Percentiles rank a stretch among this genome's conserved stretches.
phyloP scores from a whole-genome alignment of 2,113 vertebrate species.

The Python bivittatus region DNA sequence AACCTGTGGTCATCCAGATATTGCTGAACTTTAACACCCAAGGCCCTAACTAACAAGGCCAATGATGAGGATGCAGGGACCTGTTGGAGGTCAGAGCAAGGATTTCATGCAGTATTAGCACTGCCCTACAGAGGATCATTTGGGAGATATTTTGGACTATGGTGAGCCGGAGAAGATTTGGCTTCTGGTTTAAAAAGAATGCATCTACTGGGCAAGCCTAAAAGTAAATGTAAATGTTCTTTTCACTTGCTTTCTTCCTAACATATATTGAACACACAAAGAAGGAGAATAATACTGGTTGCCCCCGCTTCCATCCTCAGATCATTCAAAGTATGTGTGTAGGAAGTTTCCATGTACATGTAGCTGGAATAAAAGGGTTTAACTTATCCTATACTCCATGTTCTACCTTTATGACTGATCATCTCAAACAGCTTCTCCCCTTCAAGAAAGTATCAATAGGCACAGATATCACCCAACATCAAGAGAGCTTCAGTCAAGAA shows the following conservation, averaged over 20 bases:
- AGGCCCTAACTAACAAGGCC: neutral
- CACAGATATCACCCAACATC: neutral
- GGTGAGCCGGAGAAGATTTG: neutral
- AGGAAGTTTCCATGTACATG: neutral
- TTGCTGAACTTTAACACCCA: neutral
- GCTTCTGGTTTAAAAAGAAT: neutral
- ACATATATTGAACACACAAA: neutral
- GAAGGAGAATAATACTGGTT: neutral
- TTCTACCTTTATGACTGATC: neutral
- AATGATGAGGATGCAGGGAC: neutral
- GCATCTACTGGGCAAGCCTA: neutral
- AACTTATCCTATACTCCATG: neutral
- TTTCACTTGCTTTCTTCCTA: neutral
- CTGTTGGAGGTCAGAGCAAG: neutral
- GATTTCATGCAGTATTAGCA: neutral
- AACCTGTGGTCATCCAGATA: neutral
- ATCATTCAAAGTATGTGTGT: neutral
- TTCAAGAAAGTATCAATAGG: neutral
- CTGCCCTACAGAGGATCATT: neutral
- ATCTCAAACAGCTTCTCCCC: neutral
- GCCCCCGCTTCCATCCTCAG: neutral
- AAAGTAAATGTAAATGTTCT: neutral
- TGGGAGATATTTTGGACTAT: neutral
- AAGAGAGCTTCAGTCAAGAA: neutral
- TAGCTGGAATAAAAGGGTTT: neutral